Percentiles rank a stretch among this genome's conserved stretches.
phyloP scores from a whole-genome alignment of 2,797 vertebrate genomes.

The Bufotes viridis region DNA sequence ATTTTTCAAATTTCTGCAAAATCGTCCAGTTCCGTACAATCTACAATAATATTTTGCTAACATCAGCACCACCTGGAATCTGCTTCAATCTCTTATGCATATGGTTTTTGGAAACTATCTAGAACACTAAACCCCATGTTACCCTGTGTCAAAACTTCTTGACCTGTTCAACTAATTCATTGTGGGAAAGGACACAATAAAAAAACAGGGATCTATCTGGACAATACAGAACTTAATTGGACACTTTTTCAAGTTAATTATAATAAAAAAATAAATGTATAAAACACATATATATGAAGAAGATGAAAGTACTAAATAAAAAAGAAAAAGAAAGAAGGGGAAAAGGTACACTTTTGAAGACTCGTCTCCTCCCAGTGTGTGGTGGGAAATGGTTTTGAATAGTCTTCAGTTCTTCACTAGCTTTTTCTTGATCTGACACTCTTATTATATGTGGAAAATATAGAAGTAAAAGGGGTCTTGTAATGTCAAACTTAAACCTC shows the following conservation, averaged over 20 bases:
- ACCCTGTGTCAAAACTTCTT: background rate
- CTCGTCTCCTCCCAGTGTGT: background rate
- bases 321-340: too few species aligned
- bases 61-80: background rate
- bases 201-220: background rate
- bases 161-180: background rate
- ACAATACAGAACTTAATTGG: background rate
- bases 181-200: background rate
- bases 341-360: too few species aligned
- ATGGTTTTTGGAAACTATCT: background rate
- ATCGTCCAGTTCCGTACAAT: conserved; percentile 18
- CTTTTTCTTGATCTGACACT: background rate
- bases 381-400: background rate
- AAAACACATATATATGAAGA: too few species aligned
- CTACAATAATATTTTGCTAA: conserved; percentile 3
- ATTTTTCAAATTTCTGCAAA: conserved; percentile 2
- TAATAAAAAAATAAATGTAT: too few species aligned
- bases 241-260: background rate
- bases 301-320: too few species aligned
- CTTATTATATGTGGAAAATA: background rate
- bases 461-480: too few species aligned
- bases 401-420: background rate
- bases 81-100: background rate
- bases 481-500: too few species aligned
- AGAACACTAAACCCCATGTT: background rate